phyloP scores from a whole-genome alignment of 1,140 invertebrate genomes.

The Phthorimaea operculella region DNA sequence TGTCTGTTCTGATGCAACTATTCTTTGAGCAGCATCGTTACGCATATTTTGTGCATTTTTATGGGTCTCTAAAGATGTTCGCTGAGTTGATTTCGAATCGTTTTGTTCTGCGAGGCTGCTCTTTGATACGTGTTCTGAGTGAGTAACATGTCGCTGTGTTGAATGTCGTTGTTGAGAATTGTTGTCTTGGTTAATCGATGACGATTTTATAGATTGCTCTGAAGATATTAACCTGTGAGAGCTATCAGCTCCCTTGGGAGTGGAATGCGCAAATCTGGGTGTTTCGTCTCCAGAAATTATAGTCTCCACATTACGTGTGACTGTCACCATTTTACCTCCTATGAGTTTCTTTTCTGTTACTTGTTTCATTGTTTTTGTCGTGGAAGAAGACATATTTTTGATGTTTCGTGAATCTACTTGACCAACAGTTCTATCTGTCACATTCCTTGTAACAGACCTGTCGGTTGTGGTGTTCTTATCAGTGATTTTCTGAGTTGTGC shows the following conservation, averaged over 20 bases:
- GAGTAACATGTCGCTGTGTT: background rate
- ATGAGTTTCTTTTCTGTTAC: conserved; percentile 58
- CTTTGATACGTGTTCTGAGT: background rate
- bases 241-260: background rate
- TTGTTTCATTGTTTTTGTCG: conserved; percentile 54
- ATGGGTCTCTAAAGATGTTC: background rate
- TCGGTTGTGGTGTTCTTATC: conserved; percentile 5
- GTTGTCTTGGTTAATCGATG: background rate
- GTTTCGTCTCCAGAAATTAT: conserved; percentile 21
- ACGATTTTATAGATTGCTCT: background rate
- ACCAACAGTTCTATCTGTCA: conserved; percentile 25
- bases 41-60: background rate
- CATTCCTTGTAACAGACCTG: conserved; percentile 23
- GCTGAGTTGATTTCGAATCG: background rate
- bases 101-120: background rate
- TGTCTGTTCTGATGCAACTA: conserved; percentile 13
- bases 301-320: conserved; percentile 52
- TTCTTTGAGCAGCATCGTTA: conserved; percentile 19
- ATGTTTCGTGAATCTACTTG: conserved; percentile 28
- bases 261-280: background rate
- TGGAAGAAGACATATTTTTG: conserved; percentile 37
- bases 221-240: background rate
- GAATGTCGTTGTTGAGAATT: background rate
- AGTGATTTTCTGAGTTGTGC: conserved; percentile 16
- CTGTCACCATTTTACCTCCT: conserved; percentile 54